Evolutionary conservation across 2,797 vertebrate genomes (phyloP).

Genomic region (Vespertilio murinus): DNA sequence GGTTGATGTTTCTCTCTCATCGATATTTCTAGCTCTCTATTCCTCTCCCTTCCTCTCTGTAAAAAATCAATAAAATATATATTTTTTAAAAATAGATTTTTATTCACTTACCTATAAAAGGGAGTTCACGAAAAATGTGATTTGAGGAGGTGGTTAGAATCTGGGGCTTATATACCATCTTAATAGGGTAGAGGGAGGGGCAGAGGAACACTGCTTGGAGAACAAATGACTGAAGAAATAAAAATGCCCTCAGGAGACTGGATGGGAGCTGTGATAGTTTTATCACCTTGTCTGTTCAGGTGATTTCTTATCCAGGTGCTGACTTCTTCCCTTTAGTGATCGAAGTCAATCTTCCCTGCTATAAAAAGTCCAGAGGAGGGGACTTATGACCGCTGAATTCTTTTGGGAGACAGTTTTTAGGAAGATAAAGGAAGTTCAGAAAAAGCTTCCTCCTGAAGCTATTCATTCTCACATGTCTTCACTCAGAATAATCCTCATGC

Average conservation of each 20-base stretch:
- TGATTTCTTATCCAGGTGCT: background rate
- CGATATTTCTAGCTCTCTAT: no score
- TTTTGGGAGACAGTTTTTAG: background rate
- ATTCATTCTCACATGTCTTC: background rate
- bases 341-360: background rate
- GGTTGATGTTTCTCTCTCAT: no score
- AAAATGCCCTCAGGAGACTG: background rate
- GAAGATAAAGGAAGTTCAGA: background rate
- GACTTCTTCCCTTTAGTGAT: background rate
- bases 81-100: background rate
- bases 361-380: background rate
- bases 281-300: background rate
- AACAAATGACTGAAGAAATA: background rate
- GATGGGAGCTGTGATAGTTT: background rate
- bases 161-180: background rate
- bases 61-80: no score
- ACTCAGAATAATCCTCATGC: background rate
- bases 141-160: background rate
- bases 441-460: background rate
- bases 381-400: background rate
- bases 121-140: background rate
- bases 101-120: background rate
- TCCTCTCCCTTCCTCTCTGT: no score
- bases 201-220: background rate
- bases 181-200: background rate